Evolutionary conservation across 2,797 vertebrate species (phyloP).

Genomic region (Phrynocephalus forsythii): DNA sequence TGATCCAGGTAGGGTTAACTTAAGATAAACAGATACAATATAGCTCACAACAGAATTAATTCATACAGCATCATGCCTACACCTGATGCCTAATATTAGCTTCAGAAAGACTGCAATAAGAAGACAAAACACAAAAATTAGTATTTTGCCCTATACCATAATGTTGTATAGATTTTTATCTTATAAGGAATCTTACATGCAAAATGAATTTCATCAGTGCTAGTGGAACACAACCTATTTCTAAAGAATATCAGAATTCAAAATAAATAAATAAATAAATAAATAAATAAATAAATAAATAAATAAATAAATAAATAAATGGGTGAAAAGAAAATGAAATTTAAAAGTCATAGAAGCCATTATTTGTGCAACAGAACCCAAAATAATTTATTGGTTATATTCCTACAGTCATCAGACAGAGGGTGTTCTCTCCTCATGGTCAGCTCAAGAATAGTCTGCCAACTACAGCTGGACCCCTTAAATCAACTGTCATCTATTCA

Average conservation of each 20-base stretch:
- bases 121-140: background rate
- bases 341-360: rapidly evolving
- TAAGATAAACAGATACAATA: too few species aligned
- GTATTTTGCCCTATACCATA: too few species aligned
- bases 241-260: conserved; percentile 5
- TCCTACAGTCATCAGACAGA: conserved; percentile 17
- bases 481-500: conserved; percentile 54
- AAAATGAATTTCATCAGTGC: conserved; percentile 3
- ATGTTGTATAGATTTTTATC: too few species aligned
- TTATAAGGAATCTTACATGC: background rate
- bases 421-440: background rate
- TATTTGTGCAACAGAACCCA: conserved; percentile 25
- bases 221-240: background rate
- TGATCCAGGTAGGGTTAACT: too few species aligned
- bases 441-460: background rate
- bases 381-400: conserved; percentile 13
- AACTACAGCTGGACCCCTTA: conserved; percentile 53
- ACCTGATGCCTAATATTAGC: background rate
- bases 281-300: too few species aligned
- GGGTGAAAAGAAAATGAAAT: background rate
- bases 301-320: too few species aligned
- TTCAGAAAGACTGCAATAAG: background rate
- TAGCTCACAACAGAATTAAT: background rate
- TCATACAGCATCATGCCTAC: background rate
- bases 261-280: background rate